Conservation (phyloP, 2,797 vertebrate genomes). For the Meda fulgida region DNA sequence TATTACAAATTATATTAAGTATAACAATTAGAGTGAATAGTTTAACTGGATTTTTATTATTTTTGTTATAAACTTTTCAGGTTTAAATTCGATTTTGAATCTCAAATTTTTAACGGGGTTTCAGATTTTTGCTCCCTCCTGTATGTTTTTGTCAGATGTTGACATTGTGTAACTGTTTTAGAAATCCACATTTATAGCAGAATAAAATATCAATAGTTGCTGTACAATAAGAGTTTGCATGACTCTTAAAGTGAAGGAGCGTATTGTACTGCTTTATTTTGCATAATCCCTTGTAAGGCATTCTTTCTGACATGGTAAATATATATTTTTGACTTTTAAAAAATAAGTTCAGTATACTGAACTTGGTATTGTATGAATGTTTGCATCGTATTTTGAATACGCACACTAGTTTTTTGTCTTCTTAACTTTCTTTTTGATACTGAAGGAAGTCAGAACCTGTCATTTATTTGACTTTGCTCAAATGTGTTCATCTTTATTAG, state of each 20-base stretch:
- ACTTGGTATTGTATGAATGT: background rate
- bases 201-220: background rate
- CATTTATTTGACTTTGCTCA: background rate
- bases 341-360: background rate
- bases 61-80: background rate
- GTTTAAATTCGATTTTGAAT: background rate
- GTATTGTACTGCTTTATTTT: background rate
- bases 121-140: background rate
- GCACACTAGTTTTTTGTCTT: background rate
- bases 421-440: background rate
- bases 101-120: background rate
- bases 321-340: constrained; percentile 5
- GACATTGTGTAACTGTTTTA: background rate
- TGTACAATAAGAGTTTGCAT: background rate
- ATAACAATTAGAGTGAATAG: background rate
- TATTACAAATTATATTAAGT: background rate
- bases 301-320: background rate
- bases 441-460: background rate
- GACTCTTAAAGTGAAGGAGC: background rate
- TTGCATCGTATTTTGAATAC: background rate
- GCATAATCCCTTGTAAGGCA: background rate
- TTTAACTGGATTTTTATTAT: background rate
- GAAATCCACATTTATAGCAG: constrained; percentile 2
- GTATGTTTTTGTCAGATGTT: background rate
- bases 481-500: background rate